Base-by-base conservation (phyloP, 2,113 vertebrate genomes). In the Equus quagga region DNA sequence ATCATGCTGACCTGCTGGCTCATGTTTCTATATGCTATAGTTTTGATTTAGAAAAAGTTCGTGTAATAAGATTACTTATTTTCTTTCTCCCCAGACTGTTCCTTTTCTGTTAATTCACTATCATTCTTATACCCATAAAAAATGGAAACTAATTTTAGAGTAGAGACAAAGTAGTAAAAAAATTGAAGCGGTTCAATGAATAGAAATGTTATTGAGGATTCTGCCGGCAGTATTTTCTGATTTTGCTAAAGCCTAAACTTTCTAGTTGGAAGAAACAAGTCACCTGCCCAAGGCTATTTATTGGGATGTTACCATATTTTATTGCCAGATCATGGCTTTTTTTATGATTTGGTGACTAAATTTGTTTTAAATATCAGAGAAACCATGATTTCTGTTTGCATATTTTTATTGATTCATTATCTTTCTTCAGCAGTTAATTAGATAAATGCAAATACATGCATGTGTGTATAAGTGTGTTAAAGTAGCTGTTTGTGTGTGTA, bases 171-270 rank as follows among this genome's bases (percentile, higher is more conserved):
- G 26, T 60, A 70, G 18, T 82, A 89, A 89, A 4, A 12, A 54
- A 65, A 82, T 9, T n/a, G 15, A 83, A 89, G 67, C 58, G 28
- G 23, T 89, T 81, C 46, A 65, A 28, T 75, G n/a, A n/a, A 56
- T 82, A 36, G 69, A 94, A 94, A 56, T 83, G 44, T 73, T 89
- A 51, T 5, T 81, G 69, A 94, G 69, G 21, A 58, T 89, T 89
- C 58, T 94, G 8, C 12, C 75, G 67, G 49, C 67, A 56, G 6
- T 89, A 10, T 65, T 94, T 89, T 58, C 60, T 69, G 13, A 84
- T 78, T 91, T 95, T 95, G 31, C 54, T 95, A 69, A 95, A 91
- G 51, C 36, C 60, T 67, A 83, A 51, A 84, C 70, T 69, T 67
- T 64, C 70, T 41, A 60, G 31, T 78, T 60, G 26, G 80, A 36